These are phyloP conservation scores for Amphiprion ocellaris DNA, from an alignment of 2,113 vertebrate genomes.

Conservation along the genomic window DNA sequence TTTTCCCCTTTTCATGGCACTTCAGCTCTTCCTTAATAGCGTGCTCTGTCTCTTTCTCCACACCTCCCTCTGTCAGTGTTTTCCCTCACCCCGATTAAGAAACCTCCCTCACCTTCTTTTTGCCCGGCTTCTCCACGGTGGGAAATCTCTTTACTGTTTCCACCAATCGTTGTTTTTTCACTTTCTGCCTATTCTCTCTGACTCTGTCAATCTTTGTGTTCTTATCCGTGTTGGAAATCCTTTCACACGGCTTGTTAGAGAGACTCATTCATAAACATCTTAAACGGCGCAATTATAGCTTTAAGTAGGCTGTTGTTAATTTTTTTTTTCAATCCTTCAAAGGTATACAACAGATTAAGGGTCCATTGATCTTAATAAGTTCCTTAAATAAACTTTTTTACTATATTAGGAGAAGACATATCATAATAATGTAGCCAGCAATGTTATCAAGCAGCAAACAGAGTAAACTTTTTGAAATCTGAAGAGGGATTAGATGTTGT, in stretches of 20 bases:
- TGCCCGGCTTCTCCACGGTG: slow-evolving; percentile 54
- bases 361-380: not conserved
- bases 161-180: slow-evolving; percentile 32
- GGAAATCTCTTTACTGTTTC: slow-evolving; percentile 66
- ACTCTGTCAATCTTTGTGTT: slow-evolving; percentile 53
- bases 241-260: slow-evolving; percentile 32
- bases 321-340: slow-evolving; percentile 4
- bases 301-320: not conserved
- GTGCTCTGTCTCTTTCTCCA: slow-evolving; percentile 70
- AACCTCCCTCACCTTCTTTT: slow-evolving; percentile 63
- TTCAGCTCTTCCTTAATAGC: slow-evolving; percentile 66
- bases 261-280: slow-evolving; percentile 26
- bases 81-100: slow-evolving; percentile 65
- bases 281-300: not conserved
- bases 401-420: not conserved
- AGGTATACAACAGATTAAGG: not conserved
- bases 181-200: slow-evolving; percentile 21
- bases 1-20: slow-evolving; percentile 67
- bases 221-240: slow-evolving; percentile 36
- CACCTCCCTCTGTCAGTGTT: slow-evolving; percentile 59
- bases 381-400: not conserved
- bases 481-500: not conserved
- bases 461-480: not conserved
- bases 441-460: not conserved
- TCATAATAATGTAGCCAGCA: not conserved